These are phyloP conservation scores for Chamaea fasciata DNA, from an alignment of 2,113 vertebrate species.

Conservation along the genomic window DNA sequence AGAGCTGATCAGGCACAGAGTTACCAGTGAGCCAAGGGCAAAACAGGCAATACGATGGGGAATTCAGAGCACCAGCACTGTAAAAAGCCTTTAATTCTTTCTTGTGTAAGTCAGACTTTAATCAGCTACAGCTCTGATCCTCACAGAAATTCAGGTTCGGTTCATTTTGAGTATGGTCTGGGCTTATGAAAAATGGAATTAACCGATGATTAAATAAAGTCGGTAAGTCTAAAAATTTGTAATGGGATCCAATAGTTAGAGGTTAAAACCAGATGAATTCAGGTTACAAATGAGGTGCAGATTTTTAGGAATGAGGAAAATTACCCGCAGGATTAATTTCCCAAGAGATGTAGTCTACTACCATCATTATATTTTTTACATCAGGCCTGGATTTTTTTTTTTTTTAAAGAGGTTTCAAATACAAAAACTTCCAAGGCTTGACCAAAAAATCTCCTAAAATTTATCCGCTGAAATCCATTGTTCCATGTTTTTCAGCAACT, in stretches of 20 bases:
- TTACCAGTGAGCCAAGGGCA: background rate
- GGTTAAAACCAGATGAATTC: background rate
- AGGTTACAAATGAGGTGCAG: background rate
- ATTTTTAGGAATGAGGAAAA: background rate
- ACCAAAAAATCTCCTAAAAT: background rate
- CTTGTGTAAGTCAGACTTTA: background rate
- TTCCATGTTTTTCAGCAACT: background rate
- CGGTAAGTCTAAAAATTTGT: background rate
- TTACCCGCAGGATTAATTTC: background rate
- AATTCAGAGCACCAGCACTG: background rate
- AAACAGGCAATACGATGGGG: background rate
- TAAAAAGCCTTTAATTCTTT: background rate
- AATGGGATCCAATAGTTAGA: background rate
- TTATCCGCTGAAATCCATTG: background rate
- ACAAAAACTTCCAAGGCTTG: background rate
- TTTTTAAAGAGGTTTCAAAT: background rate
- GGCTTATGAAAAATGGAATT: background rate
- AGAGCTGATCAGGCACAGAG: background rate
- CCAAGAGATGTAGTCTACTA: background rate
- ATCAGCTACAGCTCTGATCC: background rate
- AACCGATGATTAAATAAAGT: background rate
- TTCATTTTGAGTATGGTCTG: background rate
- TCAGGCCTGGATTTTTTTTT: background rate
- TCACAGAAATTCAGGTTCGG: background rate
- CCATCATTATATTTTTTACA: background rate